These are phyloP conservation scores for Diabrotica undecimpunctata DNA, from an alignment of 1,140 invertebrate genomes.

Conservation along the genomic window DNA sequence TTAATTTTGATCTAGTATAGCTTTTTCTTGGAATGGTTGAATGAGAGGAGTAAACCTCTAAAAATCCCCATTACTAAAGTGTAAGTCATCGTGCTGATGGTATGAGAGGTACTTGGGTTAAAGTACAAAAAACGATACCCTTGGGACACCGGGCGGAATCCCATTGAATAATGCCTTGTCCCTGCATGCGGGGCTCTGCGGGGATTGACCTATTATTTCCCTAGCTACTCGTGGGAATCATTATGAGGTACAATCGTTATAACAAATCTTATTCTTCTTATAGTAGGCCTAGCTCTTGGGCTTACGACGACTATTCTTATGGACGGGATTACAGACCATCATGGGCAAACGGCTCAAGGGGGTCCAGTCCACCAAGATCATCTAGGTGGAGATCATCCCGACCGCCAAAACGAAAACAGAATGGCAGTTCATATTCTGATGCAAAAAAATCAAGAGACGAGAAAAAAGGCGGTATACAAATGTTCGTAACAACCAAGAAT, in stretches of 20 bases:
- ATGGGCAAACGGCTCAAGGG: not conserved
- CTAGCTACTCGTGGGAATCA: constrained; percentile 19
- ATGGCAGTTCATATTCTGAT: not conserved
- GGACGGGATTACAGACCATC: not conserved
- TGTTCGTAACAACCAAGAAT: constrained; percentile 5
- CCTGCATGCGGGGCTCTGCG: constrained; percentile 4
- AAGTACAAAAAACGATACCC: constrained; percentile 13
- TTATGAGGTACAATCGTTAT: constrained; percentile 12
- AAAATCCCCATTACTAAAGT: constrained; percentile 15
- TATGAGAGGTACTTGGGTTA: constrained; percentile 13
- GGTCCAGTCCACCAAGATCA: not conserved
- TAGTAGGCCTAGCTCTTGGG: constrained; percentile 6
- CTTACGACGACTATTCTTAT: not conserved
- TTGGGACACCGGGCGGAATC: constrained; percentile 6
- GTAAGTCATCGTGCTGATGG: constrained; percentile 15
- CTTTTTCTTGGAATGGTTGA: not conserved
- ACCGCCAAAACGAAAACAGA: constrained; percentile 11
- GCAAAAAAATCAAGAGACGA: not conserved
- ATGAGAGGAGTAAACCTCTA: constrained; percentile 17
- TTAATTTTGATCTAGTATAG: not conserved
- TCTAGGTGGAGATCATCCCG: not conserved
- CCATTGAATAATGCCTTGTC: constrained; percentile 7
- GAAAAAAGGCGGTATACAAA: constrained; percentile 4
- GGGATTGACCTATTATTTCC: constrained; percentile 10
- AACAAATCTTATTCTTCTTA: constrained; percentile 7